Conservation (phyloP, 2,888 invertebrate genomes). For the Isoperla grammatica region DNA sequence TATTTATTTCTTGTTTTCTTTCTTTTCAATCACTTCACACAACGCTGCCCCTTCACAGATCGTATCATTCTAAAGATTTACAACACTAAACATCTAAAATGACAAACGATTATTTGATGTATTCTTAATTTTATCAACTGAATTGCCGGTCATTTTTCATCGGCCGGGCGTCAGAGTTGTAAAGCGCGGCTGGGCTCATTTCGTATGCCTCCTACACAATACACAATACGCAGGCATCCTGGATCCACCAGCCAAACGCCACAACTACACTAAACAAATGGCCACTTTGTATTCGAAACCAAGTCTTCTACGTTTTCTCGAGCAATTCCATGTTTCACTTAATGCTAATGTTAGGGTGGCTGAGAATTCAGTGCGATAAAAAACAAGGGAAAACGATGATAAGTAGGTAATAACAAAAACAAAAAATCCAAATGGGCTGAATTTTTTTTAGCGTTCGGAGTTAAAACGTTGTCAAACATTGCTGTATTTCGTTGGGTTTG, state of each 20-base stretch:
- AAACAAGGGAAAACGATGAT: constrained; percentile 4
- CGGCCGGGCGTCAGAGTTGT: background rate
- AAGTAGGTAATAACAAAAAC: constrained; percentile 11
- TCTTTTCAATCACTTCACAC: too few species aligned
- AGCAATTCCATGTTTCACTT: constrained; percentile 20
- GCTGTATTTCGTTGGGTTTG: background rate
- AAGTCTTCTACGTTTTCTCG: constrained; percentile 1
- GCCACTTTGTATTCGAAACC: constrained; percentile 12
- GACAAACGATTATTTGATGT: too few species aligned
- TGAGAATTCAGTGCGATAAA: constrained; percentile 6
- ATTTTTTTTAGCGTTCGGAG: background rate
- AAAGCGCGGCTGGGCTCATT: background rate
- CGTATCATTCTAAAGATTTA: too few species aligned
- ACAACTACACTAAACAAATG: constrained; percentile 14
- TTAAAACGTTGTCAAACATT: background rate
- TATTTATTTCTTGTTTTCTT: too few species aligned
- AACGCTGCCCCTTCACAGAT: too few species aligned
- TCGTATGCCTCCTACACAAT: constrained; percentile 3
- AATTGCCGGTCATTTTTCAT: too few species aligned
- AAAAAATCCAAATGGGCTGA: constrained; percentile 2
- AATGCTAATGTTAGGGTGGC: constrained; percentile 13
- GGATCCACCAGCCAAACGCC: background rate
- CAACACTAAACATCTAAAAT: too few species aligned
- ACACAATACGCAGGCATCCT: background rate
- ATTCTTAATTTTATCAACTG: too few species aligned